Percentiles rank a stretch among this genome's conserved stretches.
phyloP scores from a whole-genome alignment of 2,888 invertebrate species.

The Drosophila atripex region DNA sequence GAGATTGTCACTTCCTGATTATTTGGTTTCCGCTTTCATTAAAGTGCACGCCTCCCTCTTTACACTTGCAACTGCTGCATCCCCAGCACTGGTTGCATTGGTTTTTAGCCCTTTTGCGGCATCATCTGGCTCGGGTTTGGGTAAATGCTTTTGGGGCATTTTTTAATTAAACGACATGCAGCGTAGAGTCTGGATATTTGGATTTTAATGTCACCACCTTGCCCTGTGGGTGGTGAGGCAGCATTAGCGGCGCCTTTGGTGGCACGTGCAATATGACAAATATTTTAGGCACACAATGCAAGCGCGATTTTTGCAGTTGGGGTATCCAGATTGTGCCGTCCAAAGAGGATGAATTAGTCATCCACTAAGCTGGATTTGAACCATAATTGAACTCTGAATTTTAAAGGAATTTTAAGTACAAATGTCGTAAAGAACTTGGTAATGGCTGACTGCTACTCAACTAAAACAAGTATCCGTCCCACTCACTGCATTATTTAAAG shows the following conservation, averaged over 20 bases:
- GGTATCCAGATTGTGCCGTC: not conserved
- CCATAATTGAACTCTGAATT: not conserved
- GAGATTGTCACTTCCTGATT: slow-evolving; percentile 75
- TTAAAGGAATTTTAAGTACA: too few relatives aligned
- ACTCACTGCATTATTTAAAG: slow-evolving; percentile 26
- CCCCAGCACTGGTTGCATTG: slow-evolving; percentile 59
- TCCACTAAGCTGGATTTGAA: not conserved
- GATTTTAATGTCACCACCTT: slow-evolving; percentile 65
- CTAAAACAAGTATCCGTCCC: not conserved
- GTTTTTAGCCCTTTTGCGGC: slow-evolving; percentile 37
- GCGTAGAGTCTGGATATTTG: slow-evolving; percentile 40
- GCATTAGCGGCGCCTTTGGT: slow-evolving; percentile 30
- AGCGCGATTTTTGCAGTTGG: not conserved
- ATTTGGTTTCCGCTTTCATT: slow-evolving; percentile 77
- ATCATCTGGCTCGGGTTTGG: slow-evolving; percentile 41
- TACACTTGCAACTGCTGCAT: slow-evolving; percentile 28
- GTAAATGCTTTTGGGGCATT: slow-evolving; percentile 81
- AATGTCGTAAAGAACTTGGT: too few relatives aligned
- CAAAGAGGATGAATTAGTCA: slow-evolving; percentile 23
- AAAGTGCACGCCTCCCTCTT: slow-evolving; percentile 61
- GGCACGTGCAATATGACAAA: slow-evolving; percentile 76
- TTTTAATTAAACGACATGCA: slow-evolving; percentile 77
- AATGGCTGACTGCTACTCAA: too few relatives aligned
- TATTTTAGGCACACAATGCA: slow-evolving; percentile 66
- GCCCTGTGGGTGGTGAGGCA: slow-evolving; percentile 61